phyloP scores from a whole-genome alignment of 2,888 invertebrate species.

The Xestoiulus laeticollis region DNA sequence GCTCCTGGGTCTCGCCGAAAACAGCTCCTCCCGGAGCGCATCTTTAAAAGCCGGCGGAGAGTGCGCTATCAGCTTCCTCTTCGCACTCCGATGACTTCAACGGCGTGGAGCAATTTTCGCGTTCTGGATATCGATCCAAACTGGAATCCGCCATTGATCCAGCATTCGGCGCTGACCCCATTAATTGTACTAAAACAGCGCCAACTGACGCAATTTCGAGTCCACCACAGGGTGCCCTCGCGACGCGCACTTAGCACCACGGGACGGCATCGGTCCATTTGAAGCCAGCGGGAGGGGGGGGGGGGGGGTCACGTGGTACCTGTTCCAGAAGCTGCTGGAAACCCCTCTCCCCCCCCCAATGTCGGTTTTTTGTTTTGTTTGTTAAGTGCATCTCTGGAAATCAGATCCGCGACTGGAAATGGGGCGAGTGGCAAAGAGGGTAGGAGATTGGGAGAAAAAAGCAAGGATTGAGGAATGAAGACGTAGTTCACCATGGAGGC shows the following conservation, averaged over 20 bases:
- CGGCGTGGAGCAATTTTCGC: constrained; percentile 33
- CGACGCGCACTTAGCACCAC: not conserved
- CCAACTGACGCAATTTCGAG: constrained; percentile 17
- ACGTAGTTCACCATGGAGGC: no score
- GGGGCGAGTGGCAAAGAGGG: not conserved
- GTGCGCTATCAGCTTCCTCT: constrained; percentile 25
- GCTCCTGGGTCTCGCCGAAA: not conserved
- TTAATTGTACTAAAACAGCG: not conserved
- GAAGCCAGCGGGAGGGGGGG: not conserved
- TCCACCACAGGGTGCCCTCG: not conserved
- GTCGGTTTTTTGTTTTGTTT: no score
- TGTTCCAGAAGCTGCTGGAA: not conserved
- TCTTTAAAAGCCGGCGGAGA: not conserved
- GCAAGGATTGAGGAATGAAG: no score
- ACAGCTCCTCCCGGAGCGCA: constrained; percentile 24
- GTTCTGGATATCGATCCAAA: constrained; percentile 27
- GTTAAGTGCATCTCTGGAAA: not conserved
- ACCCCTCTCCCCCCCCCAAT: not conserved
- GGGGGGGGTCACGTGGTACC: not conserved
- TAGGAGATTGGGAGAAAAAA: no score
- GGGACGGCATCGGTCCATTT: not conserved
- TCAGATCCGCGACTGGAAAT: not conserved
- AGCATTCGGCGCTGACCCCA: not conserved
- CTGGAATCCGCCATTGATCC: constrained; percentile 9
- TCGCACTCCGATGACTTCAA: constrained; percentile 31